phyloP scores from a whole-genome alignment of 2,888 invertebrate genomes.

The Conomelus anceps region DNA sequence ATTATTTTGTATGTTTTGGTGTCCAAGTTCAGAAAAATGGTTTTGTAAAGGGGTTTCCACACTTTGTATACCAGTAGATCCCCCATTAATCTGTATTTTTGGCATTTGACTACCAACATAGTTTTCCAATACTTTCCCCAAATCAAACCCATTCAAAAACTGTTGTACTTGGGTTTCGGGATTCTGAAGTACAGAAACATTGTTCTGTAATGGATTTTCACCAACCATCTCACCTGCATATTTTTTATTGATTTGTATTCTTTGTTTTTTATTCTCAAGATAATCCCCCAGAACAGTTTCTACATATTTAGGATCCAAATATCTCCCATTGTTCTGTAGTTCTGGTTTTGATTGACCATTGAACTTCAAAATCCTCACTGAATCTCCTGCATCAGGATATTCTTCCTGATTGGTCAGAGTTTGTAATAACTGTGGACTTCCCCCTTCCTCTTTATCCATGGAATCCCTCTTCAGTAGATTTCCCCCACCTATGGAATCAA shows the following conservation, averaged over 20 bases:
- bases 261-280: neutral
- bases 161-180: neutral
- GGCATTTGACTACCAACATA: neutral
- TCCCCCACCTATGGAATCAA: conserved; percentile 46
- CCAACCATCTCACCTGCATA: neutral
- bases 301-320: neutral
- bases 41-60: neutral
- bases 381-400: too few relatives aligned
- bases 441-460: neutral
- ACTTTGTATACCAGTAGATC: neutral
- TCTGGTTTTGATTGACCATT: neutral
- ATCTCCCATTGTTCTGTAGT: neutral
- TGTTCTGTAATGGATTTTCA: too few relatives aligned
- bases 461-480: conserved; percentile 41
- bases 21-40: neutral
- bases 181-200: neutral
- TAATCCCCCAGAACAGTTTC: neutral
- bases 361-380: too few relatives aligned
- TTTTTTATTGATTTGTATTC: neutral
- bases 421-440: too few relatives aligned
- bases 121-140: neutral
- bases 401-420: too few relatives aligned
- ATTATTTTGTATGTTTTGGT: neutral
- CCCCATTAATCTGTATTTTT: neutral
- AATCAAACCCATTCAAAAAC: neutral